phyloP scores from a whole-genome alignment of 2,888 invertebrate species.

The Chydorus sphaericus region DNA sequence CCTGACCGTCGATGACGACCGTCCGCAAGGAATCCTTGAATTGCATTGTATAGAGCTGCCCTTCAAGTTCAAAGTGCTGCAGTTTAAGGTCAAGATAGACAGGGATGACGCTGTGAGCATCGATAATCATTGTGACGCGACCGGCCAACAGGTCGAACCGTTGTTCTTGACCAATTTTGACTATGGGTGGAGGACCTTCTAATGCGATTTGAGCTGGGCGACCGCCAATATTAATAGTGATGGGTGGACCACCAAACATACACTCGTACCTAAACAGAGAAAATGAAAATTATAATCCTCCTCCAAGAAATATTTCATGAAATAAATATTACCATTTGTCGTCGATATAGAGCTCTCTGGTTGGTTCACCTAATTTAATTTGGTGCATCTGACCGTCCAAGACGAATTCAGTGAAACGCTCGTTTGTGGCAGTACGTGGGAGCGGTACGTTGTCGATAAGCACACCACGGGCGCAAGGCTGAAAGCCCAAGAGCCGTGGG shows the following conservation, averaged over 20 bases:
- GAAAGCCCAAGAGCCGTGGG: conserved; percentile 69
- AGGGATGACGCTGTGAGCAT: conserved; percentile 61
- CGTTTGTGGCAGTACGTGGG: conserved; percentile 40
- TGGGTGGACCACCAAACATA: conserved; percentile 76
- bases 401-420: conserved; percentile 53
- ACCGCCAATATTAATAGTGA: conserved; percentile 45
- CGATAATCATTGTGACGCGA: conserved; percentile 66
- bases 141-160: conserved; percentile 70
- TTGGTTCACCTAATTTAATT: conserved; percentile 79
- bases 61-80: conserved; percentile 5
- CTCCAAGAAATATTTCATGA: not conserved
- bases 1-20: conserved; percentile 3
- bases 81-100: conserved; percentile 50
- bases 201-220: conserved; percentile 62
- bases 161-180: conserved; percentile 65
- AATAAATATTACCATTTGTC: conserved; percentile 42
- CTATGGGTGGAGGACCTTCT: conserved; percentile 83
- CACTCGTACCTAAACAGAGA: conserved; percentile 50
- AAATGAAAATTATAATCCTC: not conserved
- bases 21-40: conserved; percentile 13
- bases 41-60: not conserved
- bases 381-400: conserved; percentile 40
- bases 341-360: conserved; percentile 78
- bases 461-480: conserved; percentile 58
- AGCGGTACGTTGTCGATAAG: conserved; percentile 62